Conservation (phyloP, 2,888 invertebrate genomes). For the Rambutsinella grinnellia region DNA sequence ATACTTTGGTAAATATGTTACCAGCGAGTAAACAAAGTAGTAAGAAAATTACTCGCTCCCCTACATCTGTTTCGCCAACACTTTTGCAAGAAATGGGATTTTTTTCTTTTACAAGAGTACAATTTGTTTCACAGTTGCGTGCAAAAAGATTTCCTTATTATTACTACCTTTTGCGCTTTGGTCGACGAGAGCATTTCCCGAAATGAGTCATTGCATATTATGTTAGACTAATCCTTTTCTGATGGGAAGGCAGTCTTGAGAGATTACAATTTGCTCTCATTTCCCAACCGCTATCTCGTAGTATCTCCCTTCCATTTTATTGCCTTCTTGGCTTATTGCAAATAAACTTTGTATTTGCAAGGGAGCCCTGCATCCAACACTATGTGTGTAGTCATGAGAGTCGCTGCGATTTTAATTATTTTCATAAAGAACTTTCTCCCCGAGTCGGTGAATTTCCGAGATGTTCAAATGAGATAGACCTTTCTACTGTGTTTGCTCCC, state of each 20-base stretch:
- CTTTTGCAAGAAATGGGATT: not conserved
- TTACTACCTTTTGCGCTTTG: not conserved
- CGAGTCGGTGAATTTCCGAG: not conserved
- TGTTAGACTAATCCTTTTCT: constrained; percentile 50
- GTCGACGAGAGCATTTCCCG: constrained; percentile 3
- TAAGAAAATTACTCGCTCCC: too few species aligned
- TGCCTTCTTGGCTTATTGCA: not conserved
- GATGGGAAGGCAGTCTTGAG: constrained; percentile 48
- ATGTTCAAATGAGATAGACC: not conserved
- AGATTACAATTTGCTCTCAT: constrained; percentile 20
- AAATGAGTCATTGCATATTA: constrained; percentile 47
- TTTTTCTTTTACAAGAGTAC: not conserved
- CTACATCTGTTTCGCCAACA: too few species aligned
- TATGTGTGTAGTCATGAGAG: not conserved
- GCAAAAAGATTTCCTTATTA: not conserved
- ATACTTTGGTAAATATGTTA: too few species aligned
- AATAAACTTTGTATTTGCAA: not conserved
- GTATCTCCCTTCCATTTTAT: not conserved
- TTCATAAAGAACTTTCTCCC: constrained; percentile 17
- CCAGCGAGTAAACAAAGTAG: too few species aligned
- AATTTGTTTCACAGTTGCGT: constrained; percentile 13
- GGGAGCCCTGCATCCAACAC: not conserved
- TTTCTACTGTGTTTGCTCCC: constrained; percentile 18
- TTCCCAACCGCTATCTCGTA: not conserved
- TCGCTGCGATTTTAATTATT: constrained; percentile 43